These are phyloP conservation scores for Meganola albula DNA, from an alignment of 2,888 invertebrate genomes.

Conservation along the genomic window DNA sequence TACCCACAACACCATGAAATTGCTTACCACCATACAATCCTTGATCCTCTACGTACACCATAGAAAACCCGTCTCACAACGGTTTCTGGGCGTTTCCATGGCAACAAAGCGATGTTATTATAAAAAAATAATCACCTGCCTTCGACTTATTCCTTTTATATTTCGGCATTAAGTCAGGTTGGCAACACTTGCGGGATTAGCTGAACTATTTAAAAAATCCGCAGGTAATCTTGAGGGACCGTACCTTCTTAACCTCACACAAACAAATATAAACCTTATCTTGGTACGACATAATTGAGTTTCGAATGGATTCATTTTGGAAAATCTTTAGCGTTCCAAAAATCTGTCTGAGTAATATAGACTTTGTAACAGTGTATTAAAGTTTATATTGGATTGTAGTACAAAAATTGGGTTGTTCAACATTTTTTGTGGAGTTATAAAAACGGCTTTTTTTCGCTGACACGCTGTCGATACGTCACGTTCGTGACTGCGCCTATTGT, in stretches of 20 bases:
- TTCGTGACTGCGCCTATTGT: constrained; percentile 24
- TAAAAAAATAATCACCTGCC: constrained; percentile 1
- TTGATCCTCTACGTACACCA: neutral
- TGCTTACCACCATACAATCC: neutral
- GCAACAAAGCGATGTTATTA: neutral
- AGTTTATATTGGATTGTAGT: neutral
- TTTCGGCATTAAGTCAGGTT: constrained; percentile 1
- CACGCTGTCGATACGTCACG: constrained; percentile 24
- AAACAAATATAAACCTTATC: neutral
- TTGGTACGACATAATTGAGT: neutral
- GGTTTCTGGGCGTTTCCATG: neutral
- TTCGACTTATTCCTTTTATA: neutral
- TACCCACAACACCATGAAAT: neutral
- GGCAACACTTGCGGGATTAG: constrained; percentile 9
- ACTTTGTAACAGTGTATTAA: neutral
- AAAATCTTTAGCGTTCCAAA: neutral
- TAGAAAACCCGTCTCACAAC: too few species aligned
- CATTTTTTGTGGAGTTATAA: constrained; percentile 10
- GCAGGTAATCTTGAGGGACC: constrained; percentile 1
- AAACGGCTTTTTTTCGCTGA: constrained; percentile 16
- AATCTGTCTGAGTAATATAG: neutral
- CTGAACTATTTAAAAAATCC: constrained; percentile 1
- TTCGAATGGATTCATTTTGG: neutral
- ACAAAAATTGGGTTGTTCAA: neutral
- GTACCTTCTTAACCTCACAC: neutral